phyloP scores from a whole-genome alignment of 2,797 vertebrate species.

The Artibeus jamaicensis region DNA sequence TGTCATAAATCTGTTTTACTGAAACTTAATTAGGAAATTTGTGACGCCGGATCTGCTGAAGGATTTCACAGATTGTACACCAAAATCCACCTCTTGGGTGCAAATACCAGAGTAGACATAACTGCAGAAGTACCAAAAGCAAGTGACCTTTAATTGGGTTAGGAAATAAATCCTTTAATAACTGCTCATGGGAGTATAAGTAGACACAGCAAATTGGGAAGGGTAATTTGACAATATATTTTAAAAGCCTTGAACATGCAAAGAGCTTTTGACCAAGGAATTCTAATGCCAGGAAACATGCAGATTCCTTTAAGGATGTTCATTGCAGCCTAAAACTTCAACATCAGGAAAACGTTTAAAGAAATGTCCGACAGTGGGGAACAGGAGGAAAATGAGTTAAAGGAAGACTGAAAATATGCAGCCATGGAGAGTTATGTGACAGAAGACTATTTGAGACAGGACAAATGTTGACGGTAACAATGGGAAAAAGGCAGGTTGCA shows the following conservation, averaged over 20 bases:
- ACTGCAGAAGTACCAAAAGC: neutral
- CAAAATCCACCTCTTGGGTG: neutral
- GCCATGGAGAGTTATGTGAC: neutral
- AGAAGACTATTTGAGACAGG: neutral
- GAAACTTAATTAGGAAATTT: neutral
- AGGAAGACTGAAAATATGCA: neutral
- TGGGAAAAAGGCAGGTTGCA: neutral
- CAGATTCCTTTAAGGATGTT: neutral
- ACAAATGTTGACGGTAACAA: neutral
- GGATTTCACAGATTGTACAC: neutral
- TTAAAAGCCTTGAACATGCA: neutral
- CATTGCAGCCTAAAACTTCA: neutral
- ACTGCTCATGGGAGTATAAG: neutral
- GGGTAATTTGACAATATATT: neutral
- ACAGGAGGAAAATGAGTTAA: neutral
- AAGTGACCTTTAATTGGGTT: neutral
- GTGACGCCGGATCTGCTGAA: neutral
- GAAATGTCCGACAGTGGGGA: neutral
- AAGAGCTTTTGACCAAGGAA: neutral
- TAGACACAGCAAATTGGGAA: neutral
- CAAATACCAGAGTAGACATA: neutral
- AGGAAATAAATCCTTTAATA: neutral
- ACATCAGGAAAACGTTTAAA: neutral
- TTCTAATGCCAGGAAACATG: constrained; percentile 2
- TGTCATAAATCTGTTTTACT: neutral